Percentiles rank a stretch among this genome's conserved stretches.
Conservation (phyloP, 2,113 vertebrate genomes). For the Pogonocichla stellata region DNA sequence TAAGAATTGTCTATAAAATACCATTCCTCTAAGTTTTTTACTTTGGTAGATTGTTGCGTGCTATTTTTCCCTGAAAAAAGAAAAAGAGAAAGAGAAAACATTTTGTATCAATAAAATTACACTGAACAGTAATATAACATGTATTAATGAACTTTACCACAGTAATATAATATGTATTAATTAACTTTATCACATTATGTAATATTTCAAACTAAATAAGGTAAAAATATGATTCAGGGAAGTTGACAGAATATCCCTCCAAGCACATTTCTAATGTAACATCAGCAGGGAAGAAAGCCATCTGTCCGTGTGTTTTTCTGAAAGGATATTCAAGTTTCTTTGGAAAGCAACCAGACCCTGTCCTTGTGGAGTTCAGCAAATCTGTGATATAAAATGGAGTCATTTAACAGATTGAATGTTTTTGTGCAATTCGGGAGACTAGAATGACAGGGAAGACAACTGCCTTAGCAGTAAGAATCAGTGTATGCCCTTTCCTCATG, state of each 20-base stretch:
- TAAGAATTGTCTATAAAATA: background rate
- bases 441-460: background rate
- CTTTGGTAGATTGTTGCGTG: background rate
- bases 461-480: background rate
- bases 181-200: background rate
- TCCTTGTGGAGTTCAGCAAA: background rate
- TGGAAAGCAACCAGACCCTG: background rate
- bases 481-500: background rate
- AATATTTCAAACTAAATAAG: conserved; percentile 21
- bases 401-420: background rate
- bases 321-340: background rate
- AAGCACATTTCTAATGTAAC: conserved; percentile 7
- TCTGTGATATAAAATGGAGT: background rate
- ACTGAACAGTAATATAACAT: background rate
- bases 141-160: background rate
- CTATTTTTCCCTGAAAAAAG: background rate
- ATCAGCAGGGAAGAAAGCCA: conserved; percentile 18
- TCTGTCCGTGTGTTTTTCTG: conserved; percentile 30
- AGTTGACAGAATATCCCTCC: conserved; percentile 14
- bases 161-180: background rate
- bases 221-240: background rate
- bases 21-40: background rate
- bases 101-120: background rate
- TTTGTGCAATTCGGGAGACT: background rate
- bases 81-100: background rate